Conservation (phyloP, 2,797 vertebrate genomes). For the Manis pentadactyla region DNA sequence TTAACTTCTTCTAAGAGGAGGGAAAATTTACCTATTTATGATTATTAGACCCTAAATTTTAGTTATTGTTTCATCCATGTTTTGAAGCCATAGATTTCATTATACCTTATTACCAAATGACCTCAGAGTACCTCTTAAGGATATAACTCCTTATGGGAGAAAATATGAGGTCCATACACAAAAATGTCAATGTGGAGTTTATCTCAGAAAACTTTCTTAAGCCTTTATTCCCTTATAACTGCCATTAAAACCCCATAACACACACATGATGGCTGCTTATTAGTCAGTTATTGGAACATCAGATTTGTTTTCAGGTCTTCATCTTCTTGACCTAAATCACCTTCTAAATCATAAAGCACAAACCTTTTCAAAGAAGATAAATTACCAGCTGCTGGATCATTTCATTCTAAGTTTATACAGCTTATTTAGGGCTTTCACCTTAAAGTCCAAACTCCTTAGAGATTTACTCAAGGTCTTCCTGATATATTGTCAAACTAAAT, state of each 20-base stretch:
- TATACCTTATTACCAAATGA: neutral
- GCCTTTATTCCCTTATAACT: neutral
- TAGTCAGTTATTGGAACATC: neutral
- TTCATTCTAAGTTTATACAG: neutral
- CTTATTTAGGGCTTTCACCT: neutral
- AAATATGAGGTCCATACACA: neutral
- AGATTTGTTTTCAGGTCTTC: constrained; percentile 14
- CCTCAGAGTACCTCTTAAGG: neutral
- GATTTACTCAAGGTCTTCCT: neutral
- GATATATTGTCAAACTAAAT: neutral
- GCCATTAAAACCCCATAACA: neutral
- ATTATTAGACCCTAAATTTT: neutral
- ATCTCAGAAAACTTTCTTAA: neutral
- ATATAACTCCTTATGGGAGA: neutral
- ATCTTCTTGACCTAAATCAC: neutral
- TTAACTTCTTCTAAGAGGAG: neutral
- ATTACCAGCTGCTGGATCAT: neutral
- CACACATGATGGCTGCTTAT: neutral
- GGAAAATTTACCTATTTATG: neutral
- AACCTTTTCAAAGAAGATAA: neutral
- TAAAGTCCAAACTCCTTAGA: neutral
- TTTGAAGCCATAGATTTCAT: neutral
- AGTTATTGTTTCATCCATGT: neutral
- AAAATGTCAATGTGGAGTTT: neutral
- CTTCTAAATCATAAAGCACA: constrained; percentile 24